Evolutionary conservation across 2,888 invertebrate species (phyloP), one percentile per base, ranked within the genome.

Genomic region (Malacosoma neustria): DNA sequence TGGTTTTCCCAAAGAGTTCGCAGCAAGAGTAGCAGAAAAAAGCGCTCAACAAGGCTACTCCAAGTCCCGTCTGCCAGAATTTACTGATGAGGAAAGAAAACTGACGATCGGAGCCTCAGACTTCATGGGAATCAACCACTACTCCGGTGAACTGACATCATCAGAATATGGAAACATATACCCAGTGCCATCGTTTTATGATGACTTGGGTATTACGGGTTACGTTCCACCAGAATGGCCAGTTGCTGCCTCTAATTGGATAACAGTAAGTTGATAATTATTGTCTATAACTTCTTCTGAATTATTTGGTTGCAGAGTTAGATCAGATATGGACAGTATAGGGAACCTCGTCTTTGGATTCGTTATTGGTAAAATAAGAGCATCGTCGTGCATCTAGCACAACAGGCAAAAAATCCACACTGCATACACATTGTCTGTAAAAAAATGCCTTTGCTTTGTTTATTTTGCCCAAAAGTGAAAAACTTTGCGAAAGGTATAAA

Each of bases 51-150:
- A 87, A 56, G 82, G 84, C 0, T 75, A 64, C 43, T 34, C 53
- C 0, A 42, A 58, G 32, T 85, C 87, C 0, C 62, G 86, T 2
- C 49, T 87, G 33, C 87, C 85, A 1, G 45, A 48, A n/a, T 82
- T 86, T 41, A 73, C 77, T 0, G 48, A 57, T 9, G 67, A 72
- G 37, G 82, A 87, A 59, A 53, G 47, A 4, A 41, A 41, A 0
- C 55, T 61, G 0, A 60, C 65, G 0, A 61, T 46, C 35, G 79
- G 79, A 3, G 38, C 69, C 2, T 45, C 54, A 0, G 79, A 79
- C 39, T 79, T 75, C 56, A 61, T 75, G 11, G 75, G 92, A 1
- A 69, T 93, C 2, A 93, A 93, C 52, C 88, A 90, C 40, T 94
- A 93, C 57, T 88, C 90, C 0, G 64, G 87, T 1, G 60, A n/a